These are phyloP conservation scores for Pogonophryne albipinna DNA, from an alignment of 2,797 vertebrate genomes.

Conservation along the genomic window DNA sequence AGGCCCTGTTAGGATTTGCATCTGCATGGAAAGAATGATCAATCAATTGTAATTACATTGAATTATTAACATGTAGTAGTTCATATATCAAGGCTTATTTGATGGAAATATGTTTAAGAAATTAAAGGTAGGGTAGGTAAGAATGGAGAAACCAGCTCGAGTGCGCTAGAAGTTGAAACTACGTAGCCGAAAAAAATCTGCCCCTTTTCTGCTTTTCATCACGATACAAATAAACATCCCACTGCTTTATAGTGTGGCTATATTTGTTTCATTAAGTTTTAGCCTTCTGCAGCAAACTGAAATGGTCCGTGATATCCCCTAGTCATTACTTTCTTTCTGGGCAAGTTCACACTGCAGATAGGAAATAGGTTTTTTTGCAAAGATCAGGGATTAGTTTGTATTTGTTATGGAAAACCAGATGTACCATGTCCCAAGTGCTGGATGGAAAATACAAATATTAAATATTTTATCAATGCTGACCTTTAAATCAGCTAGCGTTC, in stretches of 20 bases:
- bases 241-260: slow-evolving; percentile 38
- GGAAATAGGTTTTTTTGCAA: slow-evolving; percentile 40
- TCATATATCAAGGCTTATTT: no score
- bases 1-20: no score
- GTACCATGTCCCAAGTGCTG: not conserved
- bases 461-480: slow-evolving; percentile 54
- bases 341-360: slow-evolving; percentile 38
- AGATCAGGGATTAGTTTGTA: slow-evolving; percentile 38
- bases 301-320: slow-evolving; percentile 34
- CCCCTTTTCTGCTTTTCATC: slow-evolving; percentile 31
- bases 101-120: no score
- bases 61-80: no score
- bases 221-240: slow-evolving; percentile 69
- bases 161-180: no score
- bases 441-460: slow-evolving; percentile 40
- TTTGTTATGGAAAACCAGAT: slow-evolving; percentile 47
- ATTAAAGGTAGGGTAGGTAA: no score
- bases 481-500: slow-evolving; percentile 40
- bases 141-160: no score
- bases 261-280: slow-evolving; percentile 71
- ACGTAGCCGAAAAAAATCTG: no score
- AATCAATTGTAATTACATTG: no score
- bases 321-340: slow-evolving; percentile 12
- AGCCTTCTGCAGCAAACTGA: slow-evolving; percentile 29
- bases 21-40: no score